Base-by-base conservation (phyloP, 2,888 invertebrate species). In the Xylota sylvarum region DNA sequence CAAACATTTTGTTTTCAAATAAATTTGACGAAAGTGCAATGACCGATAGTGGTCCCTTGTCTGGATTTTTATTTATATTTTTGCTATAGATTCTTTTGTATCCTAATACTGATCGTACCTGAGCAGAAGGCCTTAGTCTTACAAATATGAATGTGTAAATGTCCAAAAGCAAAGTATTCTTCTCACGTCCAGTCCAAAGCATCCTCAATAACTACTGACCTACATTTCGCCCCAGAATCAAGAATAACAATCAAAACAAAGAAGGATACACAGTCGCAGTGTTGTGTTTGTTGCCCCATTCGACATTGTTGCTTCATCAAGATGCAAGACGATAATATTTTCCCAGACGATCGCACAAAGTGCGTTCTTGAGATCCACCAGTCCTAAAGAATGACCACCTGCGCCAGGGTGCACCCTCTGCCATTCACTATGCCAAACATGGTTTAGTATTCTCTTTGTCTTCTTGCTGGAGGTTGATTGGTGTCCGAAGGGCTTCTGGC, bases 371-470 rank as follows among this genome's bases (percentile, higher is more conserved):
- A 70, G 65, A 64, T 64, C 67, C 35, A 64, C 37, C 65, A 56
- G 60, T 60, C 14, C 14, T 40, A 10, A 5, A 32, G 37, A 62
- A 43, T 74, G 81, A 73, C 82, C 82, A 86, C 86, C 86, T 86
- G 86, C 82, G n/a, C 77, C 70, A 14, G 60, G 37, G 23, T 72
- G 86, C 82, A 82, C 86, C 86, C 82, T 82, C 77, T 67, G 72
- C 50, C 81, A 77, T 62, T 77, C 62, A 67, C 58, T 58, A 32
- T 23, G 40, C 55, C 27, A 14, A 32, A 17, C 46, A 52, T 46
- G 56, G 30, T 37, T 46, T 17, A 70, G 7, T 55, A 46, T 79
- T 81, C 69, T 30, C 64, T 81, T 74, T 81, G 62, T 86, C 55
- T 62, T 46, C 37, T 37, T 12, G n/a, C 14, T 52, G 37, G 27